Conservation (phyloP, 53 echinoderm and acorn worm genomes). For the Stichopus horrens region DNA sequence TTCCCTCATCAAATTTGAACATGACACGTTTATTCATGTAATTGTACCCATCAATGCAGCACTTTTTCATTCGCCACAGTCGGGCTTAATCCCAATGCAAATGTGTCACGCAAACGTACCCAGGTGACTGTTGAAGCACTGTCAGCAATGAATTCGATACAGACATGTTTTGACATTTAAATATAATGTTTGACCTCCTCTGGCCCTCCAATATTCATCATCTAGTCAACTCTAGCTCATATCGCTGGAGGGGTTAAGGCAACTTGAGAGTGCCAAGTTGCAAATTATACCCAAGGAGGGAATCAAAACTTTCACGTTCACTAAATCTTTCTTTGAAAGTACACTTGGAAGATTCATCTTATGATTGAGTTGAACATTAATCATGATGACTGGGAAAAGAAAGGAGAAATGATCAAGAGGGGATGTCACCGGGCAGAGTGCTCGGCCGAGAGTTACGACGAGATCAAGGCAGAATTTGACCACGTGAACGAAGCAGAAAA, state of each 20-base stretch:
- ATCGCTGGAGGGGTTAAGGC: neutral
- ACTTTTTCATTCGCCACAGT: too few species aligned
- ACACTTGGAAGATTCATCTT: neutral
- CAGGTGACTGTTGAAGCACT: neutral
- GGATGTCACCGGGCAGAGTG: too few species aligned
- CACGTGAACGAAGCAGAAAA: too few species aligned
- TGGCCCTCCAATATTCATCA: neutral
- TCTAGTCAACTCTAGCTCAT: neutral
- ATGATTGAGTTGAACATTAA: neutral
- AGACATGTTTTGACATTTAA: neutral
- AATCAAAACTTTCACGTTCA: neutral
- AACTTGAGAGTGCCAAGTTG: neutral
- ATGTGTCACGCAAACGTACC: too few species aligned
- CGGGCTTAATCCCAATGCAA: too few species aligned
- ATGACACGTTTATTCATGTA: too few species aligned
- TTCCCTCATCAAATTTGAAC: too few species aligned
- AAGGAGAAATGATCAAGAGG: too few species aligned
- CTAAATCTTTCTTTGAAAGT: neutral
- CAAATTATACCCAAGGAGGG: neutral
- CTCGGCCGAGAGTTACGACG: too few species aligned
- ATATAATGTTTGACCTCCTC: neutral
- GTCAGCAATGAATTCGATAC: neutral
- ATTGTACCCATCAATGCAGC: too few species aligned
- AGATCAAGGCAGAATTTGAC: too few species aligned
- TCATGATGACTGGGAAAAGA: neutral